phyloP scores from a whole-genome alignment of 1,140 invertebrate species.

The Nilaparvata lugens region DNA sequence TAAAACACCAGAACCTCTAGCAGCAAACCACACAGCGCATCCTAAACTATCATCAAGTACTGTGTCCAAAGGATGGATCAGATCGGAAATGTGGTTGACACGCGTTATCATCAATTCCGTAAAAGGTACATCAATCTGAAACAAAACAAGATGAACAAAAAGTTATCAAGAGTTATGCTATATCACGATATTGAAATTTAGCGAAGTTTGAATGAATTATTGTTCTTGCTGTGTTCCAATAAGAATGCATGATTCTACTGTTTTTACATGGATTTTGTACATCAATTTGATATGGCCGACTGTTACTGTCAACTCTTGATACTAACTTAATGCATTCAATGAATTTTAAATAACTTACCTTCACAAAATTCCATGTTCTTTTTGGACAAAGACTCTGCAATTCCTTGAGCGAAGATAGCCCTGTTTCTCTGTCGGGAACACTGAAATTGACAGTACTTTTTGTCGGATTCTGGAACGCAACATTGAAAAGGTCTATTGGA shows the following conservation, averaged over 20 bases:
- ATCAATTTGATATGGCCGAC: too few species aligned
- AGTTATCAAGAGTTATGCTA: too few species aligned
- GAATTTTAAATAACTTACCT: conserved; percentile 37
- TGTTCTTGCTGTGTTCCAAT: too few species aligned
- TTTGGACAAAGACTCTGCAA: conserved; percentile 56
- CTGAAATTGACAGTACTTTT: conserved; percentile 33
- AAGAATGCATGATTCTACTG: too few species aligned
- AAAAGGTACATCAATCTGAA: conserved; percentile 64
- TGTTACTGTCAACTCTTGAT: too few species aligned
- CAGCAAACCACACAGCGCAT: conserved; percentile 93
- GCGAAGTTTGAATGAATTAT: too few species aligned
- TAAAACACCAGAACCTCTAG: conserved; percentile 52
- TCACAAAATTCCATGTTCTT: conserved; percentile 61
- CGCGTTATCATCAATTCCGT: conserved; percentile 51
- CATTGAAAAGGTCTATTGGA: conserved; percentile 90
- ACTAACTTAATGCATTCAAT: conserved; percentile 3
- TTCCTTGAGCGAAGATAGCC: conserved; percentile 60
- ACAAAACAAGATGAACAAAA: conserved; percentile 17
- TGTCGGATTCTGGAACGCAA: conserved; percentile 68
- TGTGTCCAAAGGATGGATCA: conserved; percentile 74
- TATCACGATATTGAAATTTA: too few species aligned
- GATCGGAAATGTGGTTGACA: conserved; percentile 50
- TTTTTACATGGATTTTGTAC: conserved; percentile 6
- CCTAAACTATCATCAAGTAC: conserved; percentile 93
- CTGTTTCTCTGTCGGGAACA: conserved; percentile 76